phyloP scores from a whole-genome alignment of 2,113 vertebrate species.

The Anas platyrhynchos region DNA sequence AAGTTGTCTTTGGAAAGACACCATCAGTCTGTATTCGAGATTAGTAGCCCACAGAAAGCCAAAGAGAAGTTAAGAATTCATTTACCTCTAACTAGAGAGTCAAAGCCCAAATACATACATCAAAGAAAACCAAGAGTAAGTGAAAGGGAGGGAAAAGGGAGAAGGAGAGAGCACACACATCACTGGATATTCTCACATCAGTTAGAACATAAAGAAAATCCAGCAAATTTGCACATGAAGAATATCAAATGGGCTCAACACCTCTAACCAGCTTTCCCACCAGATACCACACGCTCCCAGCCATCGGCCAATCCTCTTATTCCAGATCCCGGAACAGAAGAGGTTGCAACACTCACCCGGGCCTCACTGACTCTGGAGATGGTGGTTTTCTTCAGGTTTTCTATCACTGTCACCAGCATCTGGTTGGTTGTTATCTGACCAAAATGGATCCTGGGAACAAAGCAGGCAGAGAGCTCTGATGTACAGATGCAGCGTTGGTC shows the following conservation, averaged over 20 bases:
- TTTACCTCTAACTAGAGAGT: not conserved
- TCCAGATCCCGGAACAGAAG: not conserved
- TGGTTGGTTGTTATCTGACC: conserved; percentile 95
- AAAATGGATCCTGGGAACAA: conserved; percentile 88
- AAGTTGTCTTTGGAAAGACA: not conserved
- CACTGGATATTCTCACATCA: not conserved
- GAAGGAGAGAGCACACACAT: not conserved
- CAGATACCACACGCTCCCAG: not conserved
- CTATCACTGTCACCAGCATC: conserved; percentile 90
- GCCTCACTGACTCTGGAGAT: conserved; percentile 88
- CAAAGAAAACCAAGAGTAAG: not conserved
- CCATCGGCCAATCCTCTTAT: not conserved
- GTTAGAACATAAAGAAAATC: not conserved
- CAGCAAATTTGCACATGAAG: not conserved
- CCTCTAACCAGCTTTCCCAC: not conserved
- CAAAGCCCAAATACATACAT: not conserved
- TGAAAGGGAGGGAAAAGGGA: not conserved
- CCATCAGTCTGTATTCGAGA: not conserved
- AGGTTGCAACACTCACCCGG: conserved; percentile 79
- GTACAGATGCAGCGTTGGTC: not conserved
- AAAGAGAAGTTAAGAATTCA: not conserved
- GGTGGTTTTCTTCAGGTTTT: conserved; percentile 88
- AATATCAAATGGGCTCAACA: not conserved
- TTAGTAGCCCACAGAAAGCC: not conserved
- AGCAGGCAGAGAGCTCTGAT: not conserved